A percentile compares a stretch with the other conserved stretches of the same genome.
Conservation (phyloP, 2,888 invertebrate genomes). For the Erpobdella octoculata region DNA sequence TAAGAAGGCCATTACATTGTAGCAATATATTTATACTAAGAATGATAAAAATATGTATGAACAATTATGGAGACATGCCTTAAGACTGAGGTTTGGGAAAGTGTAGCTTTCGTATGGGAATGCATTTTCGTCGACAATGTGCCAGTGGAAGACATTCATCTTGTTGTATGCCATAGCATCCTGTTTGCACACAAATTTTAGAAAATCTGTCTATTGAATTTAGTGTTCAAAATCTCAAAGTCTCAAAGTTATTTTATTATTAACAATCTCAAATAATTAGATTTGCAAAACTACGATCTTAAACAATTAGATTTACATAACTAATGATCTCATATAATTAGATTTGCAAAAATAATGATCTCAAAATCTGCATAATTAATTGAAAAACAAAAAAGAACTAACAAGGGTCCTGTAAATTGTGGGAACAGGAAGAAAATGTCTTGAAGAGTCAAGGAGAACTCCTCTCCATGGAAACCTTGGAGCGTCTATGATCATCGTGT, state of each 20-base stretch:
- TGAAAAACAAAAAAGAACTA: no score
- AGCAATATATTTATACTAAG: no score
- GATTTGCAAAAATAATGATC: no score
- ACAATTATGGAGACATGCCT: conserved; percentile 26
- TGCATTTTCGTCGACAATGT: conserved; percentile 74
- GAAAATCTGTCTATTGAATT: no score
- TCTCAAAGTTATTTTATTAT: no score
- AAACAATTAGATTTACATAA: no score
- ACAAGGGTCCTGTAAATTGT: conserved; percentile 63
- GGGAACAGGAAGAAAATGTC: conserved; percentile 69
- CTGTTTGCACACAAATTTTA: background rate
- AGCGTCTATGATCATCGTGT: conserved; percentile 64
- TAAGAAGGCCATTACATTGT: no score
- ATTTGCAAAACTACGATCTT: no score
- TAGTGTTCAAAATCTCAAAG: no score
- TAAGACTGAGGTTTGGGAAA: conserved; percentile 44
- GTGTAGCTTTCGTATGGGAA: conserved; percentile 66
- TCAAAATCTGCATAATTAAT: no score
- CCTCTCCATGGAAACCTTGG: conserved; percentile 77
- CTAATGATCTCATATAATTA: no score
- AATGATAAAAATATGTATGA: background rate
- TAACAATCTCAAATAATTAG: no score
- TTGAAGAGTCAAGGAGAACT: conserved; percentile 73
- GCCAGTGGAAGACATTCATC: conserved; percentile 86
- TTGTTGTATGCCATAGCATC: conserved; percentile 85